Base-by-base conservation (phyloP, 2,113 vertebrate genomes). In the Amphilophus citrinellus region DNA sequence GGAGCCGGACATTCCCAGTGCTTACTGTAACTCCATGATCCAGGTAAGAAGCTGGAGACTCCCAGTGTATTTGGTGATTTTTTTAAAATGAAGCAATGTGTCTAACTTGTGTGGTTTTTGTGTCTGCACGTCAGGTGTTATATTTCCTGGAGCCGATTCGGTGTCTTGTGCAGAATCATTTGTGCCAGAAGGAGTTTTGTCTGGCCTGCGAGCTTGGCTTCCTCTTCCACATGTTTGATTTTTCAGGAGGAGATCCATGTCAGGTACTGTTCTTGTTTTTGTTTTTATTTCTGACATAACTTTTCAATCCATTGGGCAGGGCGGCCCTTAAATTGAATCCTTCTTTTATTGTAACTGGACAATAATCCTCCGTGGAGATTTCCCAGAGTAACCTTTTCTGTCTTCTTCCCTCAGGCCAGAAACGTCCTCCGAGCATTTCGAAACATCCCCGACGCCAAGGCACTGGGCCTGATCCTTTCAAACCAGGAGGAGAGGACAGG, bases 1-100 rank as follows among this genome's bases (percentile, higher is more conserved):
- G 91, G 98, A 99, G 92, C 98, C 98, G n/a, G 98, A 99, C 85
- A 99, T 99, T 84, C 98, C 98, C 84, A 99, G 99, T 0, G 98
- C 98, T 27, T 99, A 99, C 96, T 99, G 98, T 90, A 99, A 99
- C 96, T 98, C 98, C 94, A 99, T 99, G 98, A 98, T 99, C 85
- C 98, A 99, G 96, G 98, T 99, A 84, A 92, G 88, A 18, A 61
- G 10, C 24, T 2, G 9, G 15, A 6, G 53, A 56, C 8, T 56
- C 53, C 3, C 17, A 56, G 2, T 17, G 3, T 2, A 10, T n/a
- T 32, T 22, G 2, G 4, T 42, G 10, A 32, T 35, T 42, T 10
- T 15, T 17, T 20, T 11, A 37, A 3, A 6, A 57, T n/a, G 1
- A 60, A 20, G 37, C 14, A 3, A 42, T 17, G 5, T 39, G 22